phyloP scores from a whole-genome alignment of 2,888 invertebrate genomes.

The Lampropteryx suffumata region DNA sequence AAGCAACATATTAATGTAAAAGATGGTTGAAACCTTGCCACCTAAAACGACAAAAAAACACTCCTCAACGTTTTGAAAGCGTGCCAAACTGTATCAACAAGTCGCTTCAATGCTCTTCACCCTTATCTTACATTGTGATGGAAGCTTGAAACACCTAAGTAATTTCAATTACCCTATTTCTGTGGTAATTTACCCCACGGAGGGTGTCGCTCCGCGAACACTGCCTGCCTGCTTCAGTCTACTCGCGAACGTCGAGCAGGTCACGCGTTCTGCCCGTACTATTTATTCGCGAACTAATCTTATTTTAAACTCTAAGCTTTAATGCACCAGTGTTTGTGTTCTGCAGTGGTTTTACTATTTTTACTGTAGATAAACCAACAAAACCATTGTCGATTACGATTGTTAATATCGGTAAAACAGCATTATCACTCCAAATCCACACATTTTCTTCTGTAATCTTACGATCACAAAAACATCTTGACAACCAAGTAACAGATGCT shows the following conservation, averaged over 20 bases:
- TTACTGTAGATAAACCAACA: not conserved
- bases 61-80: conserved; percentile 22
- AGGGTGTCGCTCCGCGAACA: conserved; percentile 47
- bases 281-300: conserved; percentile 45
- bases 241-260: conserved; percentile 45
- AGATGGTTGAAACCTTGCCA: conserved; percentile 5
- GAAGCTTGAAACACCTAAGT: conserved; percentile 8
- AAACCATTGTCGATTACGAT: not conserved
- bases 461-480: conserved; percentile 7
- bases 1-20: conserved; percentile 3
- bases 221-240: conserved; percentile 51
- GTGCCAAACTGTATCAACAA: conserved; percentile 36
- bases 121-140: conserved; percentile 6
- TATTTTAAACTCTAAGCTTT: conserved; percentile 35
- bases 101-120: conserved; percentile 19
- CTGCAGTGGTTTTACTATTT: conserved; percentile 23
- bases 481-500: conserved; percentile 23
- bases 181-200: conserved; percentile 53
- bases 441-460: conserved; percentile 2
- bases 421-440: not conserved
- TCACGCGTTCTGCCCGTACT: conserved; percentile 37
- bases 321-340: conserved; percentile 39
- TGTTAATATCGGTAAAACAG: conserved; percentile 5
- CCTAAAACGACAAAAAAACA: conserved; percentile 12
- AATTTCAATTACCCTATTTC: conserved; percentile 44